phyloP scores from a whole-genome alignment of 2,888 invertebrate species.

The Dryadula phaetusa region DNA sequence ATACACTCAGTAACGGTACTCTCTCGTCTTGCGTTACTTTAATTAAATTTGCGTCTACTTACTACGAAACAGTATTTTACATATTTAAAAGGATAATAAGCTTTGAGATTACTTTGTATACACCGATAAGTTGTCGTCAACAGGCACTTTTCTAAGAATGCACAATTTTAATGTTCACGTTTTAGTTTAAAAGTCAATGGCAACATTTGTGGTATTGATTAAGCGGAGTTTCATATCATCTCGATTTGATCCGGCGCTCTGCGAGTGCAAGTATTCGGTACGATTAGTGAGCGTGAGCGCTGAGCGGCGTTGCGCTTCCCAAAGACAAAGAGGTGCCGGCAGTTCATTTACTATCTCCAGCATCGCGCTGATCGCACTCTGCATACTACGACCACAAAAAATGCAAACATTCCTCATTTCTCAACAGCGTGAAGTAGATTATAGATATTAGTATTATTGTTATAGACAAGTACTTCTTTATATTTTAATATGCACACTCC shows the following conservation, averaged over 20 bases:
- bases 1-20: conserved; percentile 6
- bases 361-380: conserved; percentile 19
- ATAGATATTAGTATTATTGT: conserved; percentile 25
- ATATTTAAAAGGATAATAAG: not conserved
- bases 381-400: conserved; percentile 20
- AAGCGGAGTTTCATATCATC: too few species aligned
- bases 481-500: conserved; percentile 14
- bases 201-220: too few species aligned
- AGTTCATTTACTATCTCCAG: conserved; percentile 27
- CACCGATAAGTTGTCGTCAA: not conserved
- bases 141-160: not conserved
- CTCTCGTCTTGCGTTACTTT: conserved; percentile 5
- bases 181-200: not conserved
- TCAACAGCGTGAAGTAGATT: conserved; percentile 25
- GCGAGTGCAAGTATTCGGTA: not conserved
- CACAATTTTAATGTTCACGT: not conserved
- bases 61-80: not conserved
- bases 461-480: conserved; percentile 13
- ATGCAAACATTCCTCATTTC: conserved; percentile 16
- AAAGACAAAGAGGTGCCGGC: conserved; percentile 31
- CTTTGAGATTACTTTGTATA: not conserved
- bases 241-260: too few species aligned
- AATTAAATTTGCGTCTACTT: conserved; percentile 3
- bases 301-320: not conserved
- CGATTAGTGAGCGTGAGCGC: too few species aligned